Evolutionary conservation across 1,140 invertebrate species (phyloP).

Genomic region (Brachionus paranguensis): DNA sequence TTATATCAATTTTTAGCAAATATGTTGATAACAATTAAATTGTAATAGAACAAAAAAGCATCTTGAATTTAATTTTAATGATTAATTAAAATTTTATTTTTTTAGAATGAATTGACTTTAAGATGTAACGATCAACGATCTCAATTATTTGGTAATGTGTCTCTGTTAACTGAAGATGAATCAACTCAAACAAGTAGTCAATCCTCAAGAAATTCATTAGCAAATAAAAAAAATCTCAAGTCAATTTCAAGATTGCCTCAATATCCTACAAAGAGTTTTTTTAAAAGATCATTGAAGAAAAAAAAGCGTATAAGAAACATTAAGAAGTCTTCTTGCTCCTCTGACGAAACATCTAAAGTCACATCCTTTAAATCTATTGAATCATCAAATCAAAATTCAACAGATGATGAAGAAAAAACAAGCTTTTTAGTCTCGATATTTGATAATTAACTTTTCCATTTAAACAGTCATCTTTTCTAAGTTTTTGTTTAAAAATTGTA

Average conservation of each 20-base stretch:
- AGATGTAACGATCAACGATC: background rate
- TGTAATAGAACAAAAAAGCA: background rate
- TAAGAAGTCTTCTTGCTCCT: background rate
- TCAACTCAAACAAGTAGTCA: conserved; percentile 1
- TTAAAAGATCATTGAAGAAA: background rate
- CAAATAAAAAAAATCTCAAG: conserved; percentile 3
- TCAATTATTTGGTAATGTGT: conserved; percentile 2
- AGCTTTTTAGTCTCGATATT: background rate
- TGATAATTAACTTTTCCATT: background rate
- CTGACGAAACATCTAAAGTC: background rate
- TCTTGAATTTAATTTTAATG: conserved; percentile 5
- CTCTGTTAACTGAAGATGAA: conserved; percentile 17
- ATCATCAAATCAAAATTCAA: background rate
- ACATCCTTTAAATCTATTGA: background rate
- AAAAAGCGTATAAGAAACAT: background rate
- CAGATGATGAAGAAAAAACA: conserved; percentile 2
- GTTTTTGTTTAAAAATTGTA: background rate
- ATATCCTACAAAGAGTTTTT: background rate
- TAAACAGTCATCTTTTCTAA: background rate
- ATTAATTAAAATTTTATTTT: background rate
- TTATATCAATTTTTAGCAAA: conserved; percentile 4
- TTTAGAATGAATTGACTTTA: conserved; percentile 17
- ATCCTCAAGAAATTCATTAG: background rate
- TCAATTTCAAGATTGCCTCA: conserved; percentile 15
- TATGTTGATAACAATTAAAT: background rate